Base-by-base conservation (phyloP, 2,797 vertebrate genomes). In the Esox masquinongy region DNA sequence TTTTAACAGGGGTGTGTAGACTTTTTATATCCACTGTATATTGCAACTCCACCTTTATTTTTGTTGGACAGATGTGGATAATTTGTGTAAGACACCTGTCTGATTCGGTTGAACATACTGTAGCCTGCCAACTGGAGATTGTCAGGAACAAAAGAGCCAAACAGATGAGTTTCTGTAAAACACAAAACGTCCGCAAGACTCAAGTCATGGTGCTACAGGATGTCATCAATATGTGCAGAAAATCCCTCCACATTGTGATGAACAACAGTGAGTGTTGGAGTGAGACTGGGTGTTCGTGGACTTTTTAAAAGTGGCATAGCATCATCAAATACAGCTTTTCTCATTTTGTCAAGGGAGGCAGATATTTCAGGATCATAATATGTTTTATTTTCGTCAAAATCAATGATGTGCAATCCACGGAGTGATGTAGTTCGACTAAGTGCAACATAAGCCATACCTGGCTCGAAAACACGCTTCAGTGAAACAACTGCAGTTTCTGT, bases 31-130 rank as follows among this genome's bases (percentile, higher is more conserved):
- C n/a, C n/a, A n/a, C n/a, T n/a, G n/a, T n/a, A 82, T 19, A 83
- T 53, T 49, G 83, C 83, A 26, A 78, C 83, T 66, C 82, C 75
- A 39, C 80, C 73, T 17, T 74, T 74, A 39, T 68, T 56, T 72
- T 11, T 64, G 49, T 56, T 68, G 17, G 61, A 59, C 31, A 79
- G 2, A 3, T 68, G 49, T n/a, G 61, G 12, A 22, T 34, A 47
- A 47, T 26, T 79, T 6, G 47, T 72, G 47, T 75, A 70, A 22
- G 72, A 74, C 0, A 70, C 5, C 1, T 79, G 31, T 68, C 68
- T 61, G 53, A 72, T 77, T 12, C 53, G 11, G 1, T 29, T 61
- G 34, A 70, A 78, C 49, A 84, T 68, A 29, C 4, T 82, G 59
- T 77, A 83, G 2, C 78, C 78, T 1, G 83, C 69, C 22, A 82